These are phyloP conservation scores for Dendrolimus punctatus DNA, from an alignment of 1,140 invertebrate species.

Conservation along the genomic window DNA sequence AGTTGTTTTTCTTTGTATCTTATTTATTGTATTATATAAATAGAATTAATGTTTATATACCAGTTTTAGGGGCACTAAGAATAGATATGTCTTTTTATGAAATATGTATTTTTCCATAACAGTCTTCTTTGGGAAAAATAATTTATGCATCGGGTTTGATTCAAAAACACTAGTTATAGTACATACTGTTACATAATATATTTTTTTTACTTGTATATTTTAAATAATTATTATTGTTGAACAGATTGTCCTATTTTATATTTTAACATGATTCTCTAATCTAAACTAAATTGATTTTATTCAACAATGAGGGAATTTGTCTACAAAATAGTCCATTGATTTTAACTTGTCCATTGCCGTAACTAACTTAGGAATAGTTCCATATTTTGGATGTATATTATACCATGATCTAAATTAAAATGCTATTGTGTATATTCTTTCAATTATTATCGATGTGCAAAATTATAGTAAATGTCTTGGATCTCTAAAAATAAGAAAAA, in stretches of 20 bases:
- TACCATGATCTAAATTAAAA: conserved; percentile 62
- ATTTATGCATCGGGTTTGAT: conserved; percentile 31
- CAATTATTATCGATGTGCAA: conserved; percentile 67
- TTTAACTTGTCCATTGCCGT: conserved; percentile 66
- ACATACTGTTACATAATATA: conserved; percentile 64
- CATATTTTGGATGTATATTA: conserved; percentile 69
- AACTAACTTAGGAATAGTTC: conserved; percentile 66
- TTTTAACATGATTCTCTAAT: conserved; percentile 59
- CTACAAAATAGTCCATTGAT: conserved; percentile 54
- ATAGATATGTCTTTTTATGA: conserved; percentile 5
- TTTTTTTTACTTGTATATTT: conserved; percentile 68
- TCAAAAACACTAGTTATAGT: conserved; percentile 43
- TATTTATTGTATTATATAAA: conserved; percentile 9
- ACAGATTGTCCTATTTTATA: conserved; percentile 60
- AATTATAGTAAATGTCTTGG: conserved; percentile 72
- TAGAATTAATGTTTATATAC: conserved; percentile 10
- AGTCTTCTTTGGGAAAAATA: conserved; percentile 11
- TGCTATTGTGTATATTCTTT: conserved; percentile 71
- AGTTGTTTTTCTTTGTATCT: conserved; percentile 4
- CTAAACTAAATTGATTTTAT: conserved; percentile 44
- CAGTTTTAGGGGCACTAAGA: conserved; percentile 3
- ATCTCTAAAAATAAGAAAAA: conserved; percentile 67
- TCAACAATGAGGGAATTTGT: conserved; percentile 37
- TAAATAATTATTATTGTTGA: conserved; percentile 68
- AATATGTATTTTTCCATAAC: conserved; percentile 7